These are phyloP conservation scores for Cheilosia vulpina DNA, from an alignment of 2,888 invertebrate genomes.

Conservation along the genomic window DNA sequence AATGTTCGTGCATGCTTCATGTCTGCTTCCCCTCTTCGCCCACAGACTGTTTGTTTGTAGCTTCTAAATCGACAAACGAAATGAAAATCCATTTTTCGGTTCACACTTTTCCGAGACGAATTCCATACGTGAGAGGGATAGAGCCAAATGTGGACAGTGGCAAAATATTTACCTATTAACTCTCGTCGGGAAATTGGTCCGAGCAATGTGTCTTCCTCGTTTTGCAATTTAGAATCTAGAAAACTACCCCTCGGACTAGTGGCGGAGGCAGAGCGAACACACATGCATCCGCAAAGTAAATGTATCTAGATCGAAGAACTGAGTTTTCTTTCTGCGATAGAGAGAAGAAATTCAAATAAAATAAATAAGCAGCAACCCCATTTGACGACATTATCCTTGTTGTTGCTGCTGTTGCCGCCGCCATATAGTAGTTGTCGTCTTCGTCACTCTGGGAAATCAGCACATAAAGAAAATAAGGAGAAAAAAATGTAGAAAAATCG, in stretches of 20 bases:
- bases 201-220: constrained; percentile 46
- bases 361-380: constrained; percentile 73
- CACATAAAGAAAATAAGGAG: constrained; percentile 55
- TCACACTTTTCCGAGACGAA: constrained; percentile 28
- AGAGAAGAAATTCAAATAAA: constrained; percentile 64
- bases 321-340: constrained; percentile 19
- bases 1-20: constrained; percentile 55
- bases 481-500: constrained; percentile 71
- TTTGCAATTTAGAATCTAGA: constrained; percentile 46
- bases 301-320: constrained; percentile 39
- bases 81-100: constrained; percentile 53
- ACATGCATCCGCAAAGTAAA: constrained; percentile 50
- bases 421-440: constrained; percentile 16
- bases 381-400: constrained; percentile 70
- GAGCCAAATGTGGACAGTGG: constrained; percentile 8
- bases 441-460: constrained; percentile 65
- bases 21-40: neutral
- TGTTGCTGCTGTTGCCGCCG: constrained; percentile 1
- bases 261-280: constrained; percentile 27
- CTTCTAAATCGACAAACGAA: constrained; percentile 48
- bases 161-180: constrained; percentile 53
- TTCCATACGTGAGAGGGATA: constrained; percentile 1
- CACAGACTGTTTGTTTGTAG: neutral
- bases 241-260: constrained; percentile 44
- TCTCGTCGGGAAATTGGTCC: constrained; percentile 52